phyloP scores from a whole-genome alignment of 2,113 vertebrate species.

The Eolophus roseicapilla region DNA sequence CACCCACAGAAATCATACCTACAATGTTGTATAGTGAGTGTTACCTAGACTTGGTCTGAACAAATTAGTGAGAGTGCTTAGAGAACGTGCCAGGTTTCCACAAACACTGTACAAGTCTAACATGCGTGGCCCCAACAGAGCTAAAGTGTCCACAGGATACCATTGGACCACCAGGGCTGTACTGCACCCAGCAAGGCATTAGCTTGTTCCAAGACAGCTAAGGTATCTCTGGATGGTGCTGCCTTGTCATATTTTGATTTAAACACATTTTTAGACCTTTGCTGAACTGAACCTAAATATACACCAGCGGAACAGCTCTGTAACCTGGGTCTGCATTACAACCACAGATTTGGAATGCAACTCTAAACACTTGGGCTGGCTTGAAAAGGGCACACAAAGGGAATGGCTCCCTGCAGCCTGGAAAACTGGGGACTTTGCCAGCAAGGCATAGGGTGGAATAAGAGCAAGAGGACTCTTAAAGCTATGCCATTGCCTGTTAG shows the following conservation, averaged over 20 bases:
- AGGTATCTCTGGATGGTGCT: background rate
- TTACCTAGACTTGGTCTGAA: background rate
- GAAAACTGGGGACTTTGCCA: background rate
- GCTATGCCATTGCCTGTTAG: background rate
- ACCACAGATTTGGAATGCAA: background rate
- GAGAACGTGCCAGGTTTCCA: background rate
- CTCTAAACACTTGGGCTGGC: background rate
- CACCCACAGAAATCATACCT: background rate
- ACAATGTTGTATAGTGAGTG: too few species aligned
- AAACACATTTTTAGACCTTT: background rate
- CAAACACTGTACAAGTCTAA: background rate
- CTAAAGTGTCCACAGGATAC: background rate
- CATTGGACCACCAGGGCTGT: background rate
- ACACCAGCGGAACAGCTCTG: background rate
- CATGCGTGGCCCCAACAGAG: background rate
- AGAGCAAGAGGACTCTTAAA: background rate
- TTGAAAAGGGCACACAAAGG: constrained; percentile 6
- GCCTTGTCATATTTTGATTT: background rate
- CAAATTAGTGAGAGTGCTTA: background rate
- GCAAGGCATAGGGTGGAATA: background rate
- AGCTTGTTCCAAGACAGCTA: background rate
- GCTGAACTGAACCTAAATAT: background rate
- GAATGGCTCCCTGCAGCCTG: background rate
- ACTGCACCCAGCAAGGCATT: background rate
- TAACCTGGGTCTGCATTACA: background rate